A percentile compares a stretch with the other conserved stretches of the same genome.
These are phyloP conservation scores for Acanthurus lineatus DNA, from an alignment of 2,797 vertebrate genomes.

Conservation along the genomic window DNA sequence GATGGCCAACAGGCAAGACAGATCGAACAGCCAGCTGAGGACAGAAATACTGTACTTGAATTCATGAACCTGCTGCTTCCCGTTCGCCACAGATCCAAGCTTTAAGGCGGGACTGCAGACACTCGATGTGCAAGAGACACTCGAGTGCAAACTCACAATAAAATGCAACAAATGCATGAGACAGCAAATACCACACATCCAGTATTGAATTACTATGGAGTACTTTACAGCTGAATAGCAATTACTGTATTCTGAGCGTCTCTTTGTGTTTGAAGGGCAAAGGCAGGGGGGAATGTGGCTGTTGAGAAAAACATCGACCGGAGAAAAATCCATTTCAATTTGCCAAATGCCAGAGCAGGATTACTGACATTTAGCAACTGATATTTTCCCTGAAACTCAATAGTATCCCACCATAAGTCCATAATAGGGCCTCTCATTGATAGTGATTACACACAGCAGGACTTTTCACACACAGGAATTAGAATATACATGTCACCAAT, in stretches of 20 bases:
- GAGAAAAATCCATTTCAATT: slow-evolving; percentile 80
- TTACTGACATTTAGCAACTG: slow-evolving; percentile 81
- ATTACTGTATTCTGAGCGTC: slow-evolving; percentile 17
- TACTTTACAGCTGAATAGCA: slow-evolving; percentile 30
- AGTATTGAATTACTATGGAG: slow-evolving; percentile 21
- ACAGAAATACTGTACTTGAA: slow-evolving; percentile 33
- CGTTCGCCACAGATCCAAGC: slow-evolving; percentile 33
- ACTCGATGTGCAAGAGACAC: slow-evolving; percentile 15
- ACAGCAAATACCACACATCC: slow-evolving; percentile 17
- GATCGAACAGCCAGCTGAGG: slow-evolving; percentile 39
- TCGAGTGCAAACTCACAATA: slow-evolving; percentile 9
- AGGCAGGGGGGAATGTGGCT: slow-evolving; percentile 40
- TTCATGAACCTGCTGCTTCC: slow-evolving; percentile 34
- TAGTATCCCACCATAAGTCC: slow-evolving; percentile 45
- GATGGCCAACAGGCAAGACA: slow-evolving; percentile 45
- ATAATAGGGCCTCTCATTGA: slow-evolving; percentile 61
- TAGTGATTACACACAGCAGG: slow-evolving; percentile 64
- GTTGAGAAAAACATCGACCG: slow-evolving; percentile 66
- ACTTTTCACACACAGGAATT: slow-evolving; percentile 43
- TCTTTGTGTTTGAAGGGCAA: slow-evolving; percentile 59
- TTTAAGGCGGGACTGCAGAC: slow-evolving; percentile 8
- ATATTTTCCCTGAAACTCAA: slow-evolving; percentile 72
- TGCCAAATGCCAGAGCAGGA: slow-evolving; percentile 75
- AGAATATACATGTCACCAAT: slow-evolving; percentile 23
- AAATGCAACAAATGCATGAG: not conserved